Evolutionary conservation across 2,888 invertebrate genomes (phyloP), one percentile per base, ranked within the genome.

Genomic region (Bruchidius siliquastri): DNA sequence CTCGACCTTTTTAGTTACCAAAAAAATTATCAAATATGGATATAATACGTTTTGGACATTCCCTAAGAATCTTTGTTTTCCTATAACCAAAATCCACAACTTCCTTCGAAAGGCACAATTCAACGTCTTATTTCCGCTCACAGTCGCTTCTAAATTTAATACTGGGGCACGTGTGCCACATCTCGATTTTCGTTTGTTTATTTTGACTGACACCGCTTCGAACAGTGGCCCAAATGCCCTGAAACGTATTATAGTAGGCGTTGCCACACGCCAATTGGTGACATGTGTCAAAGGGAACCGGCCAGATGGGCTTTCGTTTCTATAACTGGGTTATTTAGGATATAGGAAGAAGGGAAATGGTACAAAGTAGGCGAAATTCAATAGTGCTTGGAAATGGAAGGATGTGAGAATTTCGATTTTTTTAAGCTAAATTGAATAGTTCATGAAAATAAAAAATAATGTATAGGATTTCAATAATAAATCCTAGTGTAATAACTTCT

Each of bases 121-220:
- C 49, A 13, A 49, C 49, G 49, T 13, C 49, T 49, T 49, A 13
- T 18, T 49, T 49, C 49, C 49, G 49, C 18, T 49, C 49, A 3
- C 1, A 13, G 49, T 49, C 13, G 6, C 6, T 72, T 75, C 75
- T 76, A 75, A 76, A 77, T 73, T 77, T 76, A 75, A 72, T 67
- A 67, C 20, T 20, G 21, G 32, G 74, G 76, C 76, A 76, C 74
- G 76, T 76, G 76, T 76, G 73, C 74, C 73, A 67, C 71, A 30
- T 22, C 67, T 21, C 49, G 20, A 71, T 68, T 71, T 32, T 67
- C 72, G 68, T 74, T 74, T 79, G 79, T 79, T 79, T 80, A 78
- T 79, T 80, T 79, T 77, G 77, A 78, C 76, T 73, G 75, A 75
- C 75, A 77, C 77, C 74, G 30, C 4, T 30, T 6, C 30, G 49